phyloP scores from a whole-genome alignment of 2,797 vertebrate species.

The Ctenochaetus hawaiiensis region DNA sequence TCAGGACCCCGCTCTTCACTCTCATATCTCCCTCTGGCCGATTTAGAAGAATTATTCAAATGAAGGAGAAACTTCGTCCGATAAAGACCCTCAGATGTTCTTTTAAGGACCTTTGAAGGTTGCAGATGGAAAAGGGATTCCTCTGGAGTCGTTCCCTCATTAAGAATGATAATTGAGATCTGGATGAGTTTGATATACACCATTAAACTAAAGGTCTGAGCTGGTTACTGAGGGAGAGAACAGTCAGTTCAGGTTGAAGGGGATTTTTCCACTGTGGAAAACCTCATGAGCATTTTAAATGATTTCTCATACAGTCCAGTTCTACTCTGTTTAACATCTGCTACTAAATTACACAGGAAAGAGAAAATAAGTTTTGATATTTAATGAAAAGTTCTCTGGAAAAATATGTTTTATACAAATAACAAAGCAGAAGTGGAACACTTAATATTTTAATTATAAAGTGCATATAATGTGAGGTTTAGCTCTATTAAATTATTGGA shows the following conservation, averaged over 20 bases:
- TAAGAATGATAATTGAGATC: constrained; percentile 82
- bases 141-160: constrained; percentile 79
- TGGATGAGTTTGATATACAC: constrained; percentile 78
- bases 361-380: not conserved
- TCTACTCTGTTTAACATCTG: constrained; percentile 8
- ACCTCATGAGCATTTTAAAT: constrained; percentile 42
- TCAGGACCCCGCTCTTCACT: constrained; percentile 67
- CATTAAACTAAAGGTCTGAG: constrained; percentile 74
- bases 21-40: constrained; percentile 72
- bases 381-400: not conserved
- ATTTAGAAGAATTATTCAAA: constrained; percentile 83
- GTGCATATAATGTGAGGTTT: not conserved
- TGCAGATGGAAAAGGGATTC: constrained; percentile 76
- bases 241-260: constrained; percentile 44
- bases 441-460: not conserved
- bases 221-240: constrained; percentile 55
- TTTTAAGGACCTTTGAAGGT: constrained; percentile 85
- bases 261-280: constrained; percentile 48
- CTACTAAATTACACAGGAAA: not conserved
- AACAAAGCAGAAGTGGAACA: not conserved
- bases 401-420: not conserved
- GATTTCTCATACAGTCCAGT: constrained; percentile 21
- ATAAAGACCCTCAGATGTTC: constrained; percentile 82
- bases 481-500: not conserved
- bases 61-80: constrained; percentile 80